Conservation (phyloP, 35 echinoderm and acorn worm species). For the Lytechinus pictus region DNA sequence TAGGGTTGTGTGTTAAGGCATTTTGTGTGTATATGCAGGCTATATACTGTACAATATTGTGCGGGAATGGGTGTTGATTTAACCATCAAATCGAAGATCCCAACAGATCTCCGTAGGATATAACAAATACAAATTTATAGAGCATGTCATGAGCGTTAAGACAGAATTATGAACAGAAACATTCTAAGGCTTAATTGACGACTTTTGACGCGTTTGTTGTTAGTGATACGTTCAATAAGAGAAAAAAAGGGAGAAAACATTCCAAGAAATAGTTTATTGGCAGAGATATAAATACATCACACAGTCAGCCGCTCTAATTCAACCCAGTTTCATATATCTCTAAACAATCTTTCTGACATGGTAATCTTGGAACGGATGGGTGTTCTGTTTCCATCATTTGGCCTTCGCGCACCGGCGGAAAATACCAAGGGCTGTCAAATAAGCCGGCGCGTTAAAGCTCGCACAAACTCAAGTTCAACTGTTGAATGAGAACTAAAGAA, state of each 20-base stretch:
- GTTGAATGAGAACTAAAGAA: conserved; percentile 17
- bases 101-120: background rate
- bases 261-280: conserved; percentile 1
- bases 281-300: conserved; percentile 19
- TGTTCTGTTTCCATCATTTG: background rate
- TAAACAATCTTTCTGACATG: background rate
- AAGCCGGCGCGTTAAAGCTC: conserved; percentile 7
- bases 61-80: background rate
- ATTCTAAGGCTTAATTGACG: background rate
- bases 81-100: background rate
- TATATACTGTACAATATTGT: too few species aligned
- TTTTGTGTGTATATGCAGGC: too few species aligned
- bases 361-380: background rate
- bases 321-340: conserved; percentile 19
- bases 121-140: background rate
- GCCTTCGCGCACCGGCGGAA: conserved; percentile 5
- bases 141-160: background rate
- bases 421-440: background rate
- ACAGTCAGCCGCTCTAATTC: background rate
- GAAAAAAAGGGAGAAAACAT: background rate
- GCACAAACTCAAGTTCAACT: conserved; percentile 37
- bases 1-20: too few species aligned
- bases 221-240: background rate
- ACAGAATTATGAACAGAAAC: background rate
- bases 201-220: background rate